Evolutionary conservation across 2,113 vertebrate genomes (phyloP), one percentile per base, ranked within the genome.

Genomic region (Struthio camelus): DNA sequence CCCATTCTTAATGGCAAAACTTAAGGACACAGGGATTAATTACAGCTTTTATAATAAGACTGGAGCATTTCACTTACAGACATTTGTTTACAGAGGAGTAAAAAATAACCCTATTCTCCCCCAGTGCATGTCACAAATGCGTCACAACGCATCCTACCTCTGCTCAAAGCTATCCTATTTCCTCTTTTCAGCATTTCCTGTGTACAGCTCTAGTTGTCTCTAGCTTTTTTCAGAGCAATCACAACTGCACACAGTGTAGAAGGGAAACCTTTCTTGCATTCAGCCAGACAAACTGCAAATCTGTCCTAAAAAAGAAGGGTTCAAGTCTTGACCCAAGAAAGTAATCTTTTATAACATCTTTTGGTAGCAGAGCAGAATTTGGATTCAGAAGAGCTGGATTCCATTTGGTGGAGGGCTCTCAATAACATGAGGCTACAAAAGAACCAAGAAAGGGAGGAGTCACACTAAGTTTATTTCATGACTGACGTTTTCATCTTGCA

Each of bases 401-500:
- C 0, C 15, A 11, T 6, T 51, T 85, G 64, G 48, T 40, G 27
- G 48, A 89, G 56, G 34, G 69, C 17, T 23, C 50, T 83, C 50
- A 36, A 34, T 1, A 56, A 32, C 46, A 56, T 1, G 4, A 77
- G 84, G 56, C 22, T 64, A 70, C 75, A 46, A 44, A 92, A 51
- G 73, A 62, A 75, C 38, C 46, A 24, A 53, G 30, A n/a, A 14
- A 53, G 27, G 67, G 56, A 85, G n/a, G 51, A 94, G 42, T 67
- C 42, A 9, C 87, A 14, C 4, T 3, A 12, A 84, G 78, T 91
- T 96, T 54, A 89, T 61, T 96, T 85, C 42, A 71, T 11, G 61
- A 56, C 32, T 93, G 87, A 80, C 79, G 75, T 85, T 87, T 87
- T 85, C 44, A 54, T 58, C 91, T 97, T 93, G 62, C 87, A 51